Evolutionary conservation across 2,113 vertebrate genomes (phyloP), one percentile per base, ranked within the genome.

Genomic region (Tupaia tana): DNA sequence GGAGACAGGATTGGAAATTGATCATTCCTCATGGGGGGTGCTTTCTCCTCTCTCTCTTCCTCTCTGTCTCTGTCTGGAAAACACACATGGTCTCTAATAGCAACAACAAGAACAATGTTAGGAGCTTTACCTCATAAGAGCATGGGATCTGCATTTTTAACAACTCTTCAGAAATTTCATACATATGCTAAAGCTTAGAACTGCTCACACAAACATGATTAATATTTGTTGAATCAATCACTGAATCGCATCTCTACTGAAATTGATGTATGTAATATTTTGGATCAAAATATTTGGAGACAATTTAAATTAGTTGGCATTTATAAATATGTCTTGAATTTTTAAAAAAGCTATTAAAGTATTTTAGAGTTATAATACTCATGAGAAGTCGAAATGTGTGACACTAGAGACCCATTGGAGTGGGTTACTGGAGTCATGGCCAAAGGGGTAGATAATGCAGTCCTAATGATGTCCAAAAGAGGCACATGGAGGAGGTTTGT

Each of bases 261-360:
- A 78, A n/a, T 5, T 43, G 81, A 4, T 19, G 43, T 20, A 27
- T 34, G 27, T 31, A 43, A 67, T 52, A n/a, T 56, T 80, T n/a
- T 78, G 15, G 70, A 54, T 87, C n/a, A 86, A 94, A 63, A 43
- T 81, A 82, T 92, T 77, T 56, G 82, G 71, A 71, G 43, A 4
- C 7, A 82, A 77, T 67, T 29, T n/a, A 20, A 71, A 3, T 94
- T 19, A 18, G 3, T 81, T 81, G 52, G 10, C 10, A 88, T 91
- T 85, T 92, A 77, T 75, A 6, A 63, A 19, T 67, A 31, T n/a
- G 2, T 29, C 54, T 86, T 71, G 24, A 92, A 70, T 94, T n/a
- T n/a, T n/a, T 43, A 43, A 43, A 43, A 43, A 43, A 43, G 6
- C 43, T 43, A 43, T 43, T 3, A 43, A 43, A 43, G 43, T 43